phyloP scores from a whole-genome alignment of 2,113 vertebrate genomes.

The Noturus placidus region DNA sequence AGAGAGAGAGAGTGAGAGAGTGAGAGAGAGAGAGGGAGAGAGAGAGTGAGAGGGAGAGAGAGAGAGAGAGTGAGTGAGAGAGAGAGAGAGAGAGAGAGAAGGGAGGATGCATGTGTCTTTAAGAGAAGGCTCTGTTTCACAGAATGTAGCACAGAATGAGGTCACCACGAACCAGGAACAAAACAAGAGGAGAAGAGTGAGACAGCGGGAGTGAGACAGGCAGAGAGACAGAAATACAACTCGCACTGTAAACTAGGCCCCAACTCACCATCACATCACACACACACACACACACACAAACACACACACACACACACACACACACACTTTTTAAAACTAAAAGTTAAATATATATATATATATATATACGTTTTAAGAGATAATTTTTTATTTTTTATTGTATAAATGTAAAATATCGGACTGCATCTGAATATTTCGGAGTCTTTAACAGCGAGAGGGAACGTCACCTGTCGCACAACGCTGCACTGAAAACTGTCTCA shows the following conservation, averaged over 20 bases:
- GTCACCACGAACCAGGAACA: slow-evolving; percentile 50
- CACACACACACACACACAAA: too few relatives aligned
- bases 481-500: not conserved
- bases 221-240: slow-evolving; percentile 23
- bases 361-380: not conserved
- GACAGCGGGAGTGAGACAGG: slow-evolving; percentile 54
- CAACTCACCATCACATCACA: slow-evolving; percentile 9
- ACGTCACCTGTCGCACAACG: not conserved
- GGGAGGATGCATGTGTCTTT: slow-evolving; percentile 5
- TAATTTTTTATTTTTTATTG: not conserved
- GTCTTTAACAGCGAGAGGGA: too few relatives aligned
- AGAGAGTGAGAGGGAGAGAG: not conserved
- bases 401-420: not conserved
- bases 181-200: slow-evolving; percentile 29
- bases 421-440: too few relatives aligned
- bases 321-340: too few relatives aligned
- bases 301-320: too few relatives aligned
- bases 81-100: not conserved
- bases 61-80: slow-evolving; percentile 1
- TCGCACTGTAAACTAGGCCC: not conserved
- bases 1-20: not conserved
- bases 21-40: slow-evolving; percentile 1
- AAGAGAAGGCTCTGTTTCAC: slow-evolving; percentile 43
- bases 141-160: slow-evolving; percentile 50
- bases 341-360: not conserved